These are phyloP conservation scores for Spheniscus mendiculus DNA, from an alignment of 2,113 vertebrate genomes.

Conservation along the genomic window DNA sequence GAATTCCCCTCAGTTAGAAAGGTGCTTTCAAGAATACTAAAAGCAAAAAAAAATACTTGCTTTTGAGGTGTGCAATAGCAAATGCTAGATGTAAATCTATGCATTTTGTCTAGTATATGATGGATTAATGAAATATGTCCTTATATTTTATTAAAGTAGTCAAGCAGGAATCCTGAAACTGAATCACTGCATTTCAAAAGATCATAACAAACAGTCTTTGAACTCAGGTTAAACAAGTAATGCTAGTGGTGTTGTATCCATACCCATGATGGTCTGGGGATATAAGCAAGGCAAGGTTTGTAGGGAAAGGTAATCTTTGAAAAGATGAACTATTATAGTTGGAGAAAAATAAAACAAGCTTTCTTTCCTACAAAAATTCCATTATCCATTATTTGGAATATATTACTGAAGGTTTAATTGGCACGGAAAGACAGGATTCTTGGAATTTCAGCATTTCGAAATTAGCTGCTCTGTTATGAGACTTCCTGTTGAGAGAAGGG, in stretches of 20 bases:
- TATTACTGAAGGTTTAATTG: neutral
- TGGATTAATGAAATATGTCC: slow-evolving; percentile 62
- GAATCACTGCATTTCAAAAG: slow-evolving; percentile 39
- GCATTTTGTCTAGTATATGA: slow-evolving; percentile 22
- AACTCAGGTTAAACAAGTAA: slow-evolving; percentile 25
- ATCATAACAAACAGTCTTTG: slow-evolving; percentile 31
- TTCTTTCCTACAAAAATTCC: neutral
- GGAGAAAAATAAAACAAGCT: neutral
- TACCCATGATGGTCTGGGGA: neutral
- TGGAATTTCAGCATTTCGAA: neutral
- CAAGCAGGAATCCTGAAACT: slow-evolving; percentile 35
- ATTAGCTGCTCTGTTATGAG: neutral
- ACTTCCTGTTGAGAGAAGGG: neutral
- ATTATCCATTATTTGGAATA: neutral
- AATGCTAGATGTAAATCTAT: slow-evolving; percentile 57
- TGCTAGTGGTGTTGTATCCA: neutral
- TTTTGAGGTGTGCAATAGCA: slow-evolving; percentile 38
- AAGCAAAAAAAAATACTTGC: neutral
- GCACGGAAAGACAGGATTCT: neutral
- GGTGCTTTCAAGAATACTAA: slow-evolving; percentile 46
- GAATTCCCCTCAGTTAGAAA: slow-evolving; percentile 52
- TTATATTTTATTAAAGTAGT: slow-evolving; percentile 67
- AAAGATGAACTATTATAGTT: neutral
- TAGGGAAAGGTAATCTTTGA: neutral
- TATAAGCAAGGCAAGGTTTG: neutral